phyloP scores from a whole-genome alignment of 2,113 vertebrate genomes.

The Crypturellus undulatus region DNA sequence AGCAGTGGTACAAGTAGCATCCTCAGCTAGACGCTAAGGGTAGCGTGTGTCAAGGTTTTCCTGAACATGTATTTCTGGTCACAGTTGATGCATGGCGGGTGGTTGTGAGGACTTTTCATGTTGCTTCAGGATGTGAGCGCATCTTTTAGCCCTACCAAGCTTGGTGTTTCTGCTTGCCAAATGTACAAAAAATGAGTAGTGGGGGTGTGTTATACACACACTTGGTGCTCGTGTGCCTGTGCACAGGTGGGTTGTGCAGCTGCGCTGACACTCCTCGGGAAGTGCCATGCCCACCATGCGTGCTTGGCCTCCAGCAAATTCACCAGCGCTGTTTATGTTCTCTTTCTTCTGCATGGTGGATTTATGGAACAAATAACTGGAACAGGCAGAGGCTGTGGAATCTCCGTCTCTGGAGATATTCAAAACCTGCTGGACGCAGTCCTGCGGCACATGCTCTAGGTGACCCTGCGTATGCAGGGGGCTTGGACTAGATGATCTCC shows the following conservation, averaged over 20 bases:
- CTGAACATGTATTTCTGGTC: not conserved
- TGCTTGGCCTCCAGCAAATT: not conserved
- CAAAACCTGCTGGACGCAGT: too few relatives aligned
- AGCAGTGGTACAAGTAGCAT: not conserved
- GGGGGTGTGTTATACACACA: accelerated
- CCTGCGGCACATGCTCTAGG: too few relatives aligned
- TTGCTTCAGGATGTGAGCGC: not conserved
- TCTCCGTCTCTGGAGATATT: too few relatives aligned
- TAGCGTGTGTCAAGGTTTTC: not conserved
- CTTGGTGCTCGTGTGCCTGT: accelerated
- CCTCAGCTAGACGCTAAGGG: not conserved
- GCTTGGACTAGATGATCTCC: too few relatives aligned
- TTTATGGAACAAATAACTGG: not conserved
- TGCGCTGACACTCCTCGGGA: not conserved
- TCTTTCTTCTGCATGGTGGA: not conserved
- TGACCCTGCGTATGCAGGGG: too few relatives aligned
- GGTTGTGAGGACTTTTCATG: not conserved
- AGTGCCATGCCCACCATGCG: accelerated
- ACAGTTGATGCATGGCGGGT: not conserved
- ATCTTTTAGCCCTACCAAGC: not conserved
- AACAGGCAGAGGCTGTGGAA: too few relatives aligned
- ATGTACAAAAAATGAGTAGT: not conserved
- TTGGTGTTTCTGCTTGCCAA: not conserved
- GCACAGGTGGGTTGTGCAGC: accelerated
- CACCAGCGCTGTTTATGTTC: not conserved